Conservation (phyloP, 2,113 vertebrate genomes). For the Nanorana parkeri region DNA sequence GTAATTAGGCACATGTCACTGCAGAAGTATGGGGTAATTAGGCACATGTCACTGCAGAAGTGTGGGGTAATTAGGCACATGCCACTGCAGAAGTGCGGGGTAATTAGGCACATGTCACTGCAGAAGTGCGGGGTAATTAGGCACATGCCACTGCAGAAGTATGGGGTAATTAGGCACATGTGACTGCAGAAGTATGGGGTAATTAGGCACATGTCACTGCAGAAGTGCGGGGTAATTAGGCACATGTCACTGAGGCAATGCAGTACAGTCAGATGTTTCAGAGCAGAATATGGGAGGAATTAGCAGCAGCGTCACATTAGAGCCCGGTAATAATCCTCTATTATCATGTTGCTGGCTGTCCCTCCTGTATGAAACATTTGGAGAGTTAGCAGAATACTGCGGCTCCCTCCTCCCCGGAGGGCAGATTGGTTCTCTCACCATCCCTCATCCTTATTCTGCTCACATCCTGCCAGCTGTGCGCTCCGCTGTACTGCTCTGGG, state of each 20-base stretch:
- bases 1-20: no score
- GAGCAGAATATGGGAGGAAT: background rate
- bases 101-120: background rate
- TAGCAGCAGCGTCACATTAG: slow-evolving; percentile 7
- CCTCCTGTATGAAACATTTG: slow-evolving; percentile 29
- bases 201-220: background rate
- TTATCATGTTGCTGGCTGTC: slow-evolving; percentile 15
- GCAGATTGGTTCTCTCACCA: slow-evolving; percentile 20
- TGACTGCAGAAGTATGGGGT: background rate
- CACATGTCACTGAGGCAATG: background rate
- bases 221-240: slow-evolving; percentile 8
- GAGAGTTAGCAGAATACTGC: slow-evolving; percentile 52
- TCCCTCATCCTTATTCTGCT: slow-evolving; percentile 49
- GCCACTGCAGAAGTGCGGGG: background rate
- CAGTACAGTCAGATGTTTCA: background rate
- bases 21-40: background rate
- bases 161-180: background rate
- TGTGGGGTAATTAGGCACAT: background rate
- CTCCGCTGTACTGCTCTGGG: slow-evolving; percentile 26
- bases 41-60: background rate
- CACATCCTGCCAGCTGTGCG: slow-evolving; percentile 36
- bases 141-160: background rate
- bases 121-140: slow-evolving; percentile 4
- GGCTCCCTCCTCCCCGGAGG: slow-evolving; percentile 48
- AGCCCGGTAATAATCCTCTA: slow-evolving; percentile 10